Base-by-base conservation (phyloP, 2,888 invertebrate genomes). In the Pocota personata region DNA sequence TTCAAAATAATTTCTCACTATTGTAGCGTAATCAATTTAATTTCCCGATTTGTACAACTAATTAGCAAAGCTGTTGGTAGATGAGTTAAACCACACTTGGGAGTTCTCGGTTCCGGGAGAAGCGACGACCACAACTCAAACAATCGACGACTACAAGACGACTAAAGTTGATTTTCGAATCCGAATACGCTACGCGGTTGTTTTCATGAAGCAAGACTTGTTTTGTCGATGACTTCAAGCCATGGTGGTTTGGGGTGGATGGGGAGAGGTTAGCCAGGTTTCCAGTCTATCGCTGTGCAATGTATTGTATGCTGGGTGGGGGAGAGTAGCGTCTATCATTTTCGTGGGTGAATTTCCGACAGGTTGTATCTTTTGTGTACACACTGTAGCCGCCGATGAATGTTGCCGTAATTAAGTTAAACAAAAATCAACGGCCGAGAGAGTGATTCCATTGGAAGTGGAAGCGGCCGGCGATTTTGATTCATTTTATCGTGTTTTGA, bases 141-240 rank as follows among this genome's bases (percentile, higher is more conserved):
- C 52, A 58, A 86, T 35, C 66, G 76, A 82, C 82, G 76, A 75
- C 37, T 71, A 48, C 24, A 48, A 52, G 66, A 66, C 67, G 50
- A 86, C 86, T 82, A 35, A 82, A 86, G 77, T 72, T 67, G 71
- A 58, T 60, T 67, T 75, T 72, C 46, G 43, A 77, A 66, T 73
- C 32, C 19, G 58, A 72, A 46, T 27, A 16, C 16, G 2, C 19
- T 35, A 69, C 55, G 73, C 52, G 73, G 80, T 64, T 69, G 66
- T 21, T 32, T 82, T 55, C 46, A 24, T 57, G 76, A 86, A 86
- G 76, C 43, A 72, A 60, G 86, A 86, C 82, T 86, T 84, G 79
- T 73, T 73, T 67, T 62, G 73, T 50, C 24, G 80, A 57, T 62
- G 67, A 64, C 69, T 80, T 64, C 24, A 73, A 79, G 79, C 62